Percentiles rank a stretch among this genome's conserved stretches.
Evolutionary conservation across 92 coral and sea anemone species (phyloP).

Genomic region (Porites lobata): DNA sequence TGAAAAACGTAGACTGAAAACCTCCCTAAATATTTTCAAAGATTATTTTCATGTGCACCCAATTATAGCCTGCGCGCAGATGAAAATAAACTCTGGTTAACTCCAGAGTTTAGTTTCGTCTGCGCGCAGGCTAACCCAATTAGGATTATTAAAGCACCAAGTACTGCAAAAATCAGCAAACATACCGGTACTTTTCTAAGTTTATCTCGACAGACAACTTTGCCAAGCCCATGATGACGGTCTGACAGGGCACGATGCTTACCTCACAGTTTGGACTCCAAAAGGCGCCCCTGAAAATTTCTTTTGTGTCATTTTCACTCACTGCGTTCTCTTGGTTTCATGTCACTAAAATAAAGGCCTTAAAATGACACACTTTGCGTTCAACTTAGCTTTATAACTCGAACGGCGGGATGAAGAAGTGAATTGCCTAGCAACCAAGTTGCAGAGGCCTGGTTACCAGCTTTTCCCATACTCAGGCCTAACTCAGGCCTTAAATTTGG

Average conservation of each 20-base stretch:
- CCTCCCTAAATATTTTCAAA: not conserved
- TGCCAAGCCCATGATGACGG: too few relatives aligned
- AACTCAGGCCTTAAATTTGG: too few relatives aligned
- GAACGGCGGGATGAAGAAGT: constrained; percentile 14
- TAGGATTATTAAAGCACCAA: too few relatives aligned
- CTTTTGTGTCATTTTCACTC: constrained; percentile 86
- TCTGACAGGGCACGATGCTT: not conserved
- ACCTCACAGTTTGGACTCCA: constrained; percentile 98
- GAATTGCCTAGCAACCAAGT: constrained; percentile 42
- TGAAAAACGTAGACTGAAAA: not conserved
- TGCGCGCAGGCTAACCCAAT: not conserved
- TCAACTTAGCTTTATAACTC: constrained; percentile 26
- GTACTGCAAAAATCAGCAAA: too few relatives aligned
- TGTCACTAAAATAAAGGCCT: not conserved
- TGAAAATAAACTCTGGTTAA: not conserved
- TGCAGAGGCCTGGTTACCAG: too few relatives aligned
- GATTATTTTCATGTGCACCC: not conserved
- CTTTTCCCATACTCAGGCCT: too few relatives aligned
- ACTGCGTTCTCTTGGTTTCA: not conserved
- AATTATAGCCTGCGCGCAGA: not conserved
- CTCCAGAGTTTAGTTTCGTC: not conserved
- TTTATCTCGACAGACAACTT: too few relatives aligned
- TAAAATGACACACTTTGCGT: not conserved
- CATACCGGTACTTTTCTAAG: too few relatives aligned
- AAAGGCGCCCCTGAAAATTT: constrained; percentile 95